Conservation (phyloP, 2,113 vertebrate genomes). For the Ctenodactylus gundi region DNA sequence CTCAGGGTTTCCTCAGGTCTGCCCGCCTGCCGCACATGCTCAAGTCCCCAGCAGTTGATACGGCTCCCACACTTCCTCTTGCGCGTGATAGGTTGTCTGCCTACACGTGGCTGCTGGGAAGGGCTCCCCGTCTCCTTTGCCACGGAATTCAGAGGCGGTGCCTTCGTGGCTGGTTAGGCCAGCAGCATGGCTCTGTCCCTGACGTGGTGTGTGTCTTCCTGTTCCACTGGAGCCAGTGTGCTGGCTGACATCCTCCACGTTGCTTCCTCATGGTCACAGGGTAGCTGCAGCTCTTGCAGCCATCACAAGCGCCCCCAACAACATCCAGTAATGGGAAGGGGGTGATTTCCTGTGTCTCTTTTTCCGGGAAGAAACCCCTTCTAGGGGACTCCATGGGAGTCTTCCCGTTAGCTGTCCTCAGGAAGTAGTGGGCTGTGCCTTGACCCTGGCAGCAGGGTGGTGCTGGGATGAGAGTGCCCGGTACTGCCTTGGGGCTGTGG, state of each 20-base stretch:
- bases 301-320: not conserved
- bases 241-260: no score
- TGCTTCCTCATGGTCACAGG: not conserved
- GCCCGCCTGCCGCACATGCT: not conserved
- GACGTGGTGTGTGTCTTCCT: not conserved
- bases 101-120: fast-evolving
- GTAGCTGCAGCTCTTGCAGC: not conserved
- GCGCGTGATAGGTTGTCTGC: fast-evolving
- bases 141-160: fast-evolving
- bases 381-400: not conserved
- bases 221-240: fast-evolving
- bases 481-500: not conserved
- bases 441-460: not conserved
- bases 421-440: not conserved
- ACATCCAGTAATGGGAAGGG: not conserved
- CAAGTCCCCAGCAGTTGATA: not conserved
- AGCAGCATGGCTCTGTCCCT: fast-evolving
- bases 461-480: no score
- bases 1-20: not conserved
- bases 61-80: not conserved
- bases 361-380: not conserved
- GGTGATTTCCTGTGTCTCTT: not conserved
- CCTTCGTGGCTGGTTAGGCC: fast-evolving
- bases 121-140: not conserved
- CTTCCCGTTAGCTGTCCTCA: not conserved